phyloP scores from a whole-genome alignment of 1,140 invertebrate genomes.

The Hesperophylax magnus region DNA sequence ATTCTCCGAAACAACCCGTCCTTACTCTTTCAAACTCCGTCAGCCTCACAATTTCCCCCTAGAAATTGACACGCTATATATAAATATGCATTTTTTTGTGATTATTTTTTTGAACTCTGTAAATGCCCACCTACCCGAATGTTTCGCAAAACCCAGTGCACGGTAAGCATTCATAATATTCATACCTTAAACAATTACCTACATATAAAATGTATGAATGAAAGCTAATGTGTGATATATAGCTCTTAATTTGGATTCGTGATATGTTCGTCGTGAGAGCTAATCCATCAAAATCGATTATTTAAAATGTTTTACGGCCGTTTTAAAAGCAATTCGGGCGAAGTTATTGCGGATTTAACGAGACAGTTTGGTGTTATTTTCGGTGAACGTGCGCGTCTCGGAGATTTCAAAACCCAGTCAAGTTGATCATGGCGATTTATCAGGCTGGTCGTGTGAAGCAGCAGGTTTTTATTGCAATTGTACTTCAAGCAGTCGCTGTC shows the following conservation, averaged over 20 bases:
- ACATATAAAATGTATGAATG: not conserved
- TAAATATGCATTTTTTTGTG: too few relatives aligned
- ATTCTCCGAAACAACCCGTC: too few relatives aligned
- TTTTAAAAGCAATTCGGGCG: slow-evolving; percentile 8
- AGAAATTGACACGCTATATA: too few relatives aligned
- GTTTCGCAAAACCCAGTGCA: not conserved
- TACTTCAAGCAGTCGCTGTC: not conserved
- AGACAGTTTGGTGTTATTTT: slow-evolving; percentile 32
- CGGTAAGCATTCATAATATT: too few relatives aligned
- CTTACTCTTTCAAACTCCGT: too few relatives aligned
- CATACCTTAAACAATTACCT: not conserved
- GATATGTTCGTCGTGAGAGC: slow-evolving; percentile 33
- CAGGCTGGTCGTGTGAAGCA: not conserved
- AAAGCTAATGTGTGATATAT: slow-evolving; percentile 23
- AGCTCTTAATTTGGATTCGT: slow-evolving; percentile 28
- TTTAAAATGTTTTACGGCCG: slow-evolving; percentile 26
- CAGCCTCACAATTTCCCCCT: too few relatives aligned
- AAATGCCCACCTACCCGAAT: too few relatives aligned
- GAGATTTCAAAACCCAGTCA: slow-evolving; percentile 9
- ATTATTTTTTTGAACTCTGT: too few relatives aligned
- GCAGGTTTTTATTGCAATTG: not conserved
- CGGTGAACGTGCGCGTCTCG: slow-evolving; percentile 12
- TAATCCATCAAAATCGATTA: slow-evolving; percentile 18
- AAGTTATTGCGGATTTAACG: slow-evolving; percentile 23
- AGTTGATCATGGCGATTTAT: not conserved